Evolutionary conservation across 1,140 invertebrate species (phyloP).

Genomic region (Mya arenaria): DNA sequence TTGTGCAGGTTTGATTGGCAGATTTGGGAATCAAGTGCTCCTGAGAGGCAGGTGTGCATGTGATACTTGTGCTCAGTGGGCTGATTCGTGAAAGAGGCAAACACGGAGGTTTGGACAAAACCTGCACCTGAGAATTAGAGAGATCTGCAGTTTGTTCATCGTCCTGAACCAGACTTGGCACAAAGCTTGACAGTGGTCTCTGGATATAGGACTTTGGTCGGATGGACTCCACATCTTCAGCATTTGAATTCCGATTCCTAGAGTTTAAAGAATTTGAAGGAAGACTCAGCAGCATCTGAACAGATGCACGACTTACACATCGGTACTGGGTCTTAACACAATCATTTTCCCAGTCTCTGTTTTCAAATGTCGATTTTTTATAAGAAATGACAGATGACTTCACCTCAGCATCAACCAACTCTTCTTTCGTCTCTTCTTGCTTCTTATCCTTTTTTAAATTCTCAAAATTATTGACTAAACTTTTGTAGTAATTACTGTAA

Average conservation of each 20-base stretch:
- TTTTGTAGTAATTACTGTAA: conserved; percentile 24
- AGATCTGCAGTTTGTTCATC: too few relatives aligned
- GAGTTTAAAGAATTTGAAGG: conserved; percentile 48
- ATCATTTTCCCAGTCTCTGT: conserved; percentile 26
- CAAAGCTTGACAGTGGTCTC: conserved; percentile 9
- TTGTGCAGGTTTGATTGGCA: background rate
- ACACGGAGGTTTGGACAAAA: background rate
- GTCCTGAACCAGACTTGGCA: background rate
- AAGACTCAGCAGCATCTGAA: conserved; percentile 13
- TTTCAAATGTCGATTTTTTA: background rate
- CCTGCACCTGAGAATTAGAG: too few relatives aligned
- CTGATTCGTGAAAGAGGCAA: background rate
- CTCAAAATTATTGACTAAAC: conserved; percentile 37
- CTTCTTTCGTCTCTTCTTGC: background rate
- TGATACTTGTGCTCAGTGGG: conserved; percentile 5
- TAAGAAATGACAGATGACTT: background rate
- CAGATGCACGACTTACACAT: conserved; percentile 45
- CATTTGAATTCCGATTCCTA: conserved; percentile 27
- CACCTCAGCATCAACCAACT: background rate
- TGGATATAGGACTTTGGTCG: background rate
- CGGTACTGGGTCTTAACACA: conserved; percentile 21
- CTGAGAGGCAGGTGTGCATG: background rate
- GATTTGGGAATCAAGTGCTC: background rate
- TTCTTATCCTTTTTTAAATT: background rate
- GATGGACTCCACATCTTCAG: background rate